Conservation (phyloP, 92 coral and sea anemone species). For the Epizoanthus fatuus region DNA sequence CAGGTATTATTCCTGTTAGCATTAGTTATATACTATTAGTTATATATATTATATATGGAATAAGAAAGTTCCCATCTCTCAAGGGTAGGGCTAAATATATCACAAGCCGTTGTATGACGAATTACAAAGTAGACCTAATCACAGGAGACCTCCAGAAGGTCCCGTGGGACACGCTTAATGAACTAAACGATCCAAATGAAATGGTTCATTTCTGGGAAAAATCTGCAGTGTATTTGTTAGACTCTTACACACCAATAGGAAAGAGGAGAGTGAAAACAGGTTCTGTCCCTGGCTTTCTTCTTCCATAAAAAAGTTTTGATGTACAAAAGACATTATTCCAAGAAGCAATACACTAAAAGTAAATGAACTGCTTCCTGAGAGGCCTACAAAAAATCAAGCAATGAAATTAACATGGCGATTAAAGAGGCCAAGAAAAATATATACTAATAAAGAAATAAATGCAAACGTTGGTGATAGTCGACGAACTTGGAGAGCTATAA, state of each 20-base stretch:
- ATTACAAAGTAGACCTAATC: neutral
- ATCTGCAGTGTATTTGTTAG: neutral
- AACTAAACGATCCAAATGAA: neutral
- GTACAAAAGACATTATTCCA: constrained; percentile 23
- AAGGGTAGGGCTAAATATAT: neutral
- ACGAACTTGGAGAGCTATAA: constrained; percentile 45
- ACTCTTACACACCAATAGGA: constrained; percentile 22
- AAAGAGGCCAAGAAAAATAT: constrained; percentile 10
- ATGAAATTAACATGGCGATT: constrained; percentile 6
- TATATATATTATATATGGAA: constrained; percentile 13
- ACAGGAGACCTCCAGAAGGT: neutral
- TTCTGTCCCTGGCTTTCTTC: constrained; percentile 8
- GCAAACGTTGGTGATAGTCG: constrained; percentile 14
- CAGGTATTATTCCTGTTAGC: constrained; percentile 3
- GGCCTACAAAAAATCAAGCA: neutral
- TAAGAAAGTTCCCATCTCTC: constrained; percentile 10
- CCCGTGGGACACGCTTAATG: constrained; percentile 8
- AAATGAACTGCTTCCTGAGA: neutral
- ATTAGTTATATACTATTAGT: constrained; percentile 33
- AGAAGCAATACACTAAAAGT: neutral
- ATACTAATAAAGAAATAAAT: constrained; percentile 1
- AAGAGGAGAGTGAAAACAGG: constrained; percentile 16
- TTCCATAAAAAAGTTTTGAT: constrained; percentile 3
- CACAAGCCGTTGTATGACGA: neutral
- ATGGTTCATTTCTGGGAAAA: constrained; percentile 27